Base-by-base conservation (phyloP, 1,140 invertebrate species). In the Pemphigus obesinymphae region DNA sequence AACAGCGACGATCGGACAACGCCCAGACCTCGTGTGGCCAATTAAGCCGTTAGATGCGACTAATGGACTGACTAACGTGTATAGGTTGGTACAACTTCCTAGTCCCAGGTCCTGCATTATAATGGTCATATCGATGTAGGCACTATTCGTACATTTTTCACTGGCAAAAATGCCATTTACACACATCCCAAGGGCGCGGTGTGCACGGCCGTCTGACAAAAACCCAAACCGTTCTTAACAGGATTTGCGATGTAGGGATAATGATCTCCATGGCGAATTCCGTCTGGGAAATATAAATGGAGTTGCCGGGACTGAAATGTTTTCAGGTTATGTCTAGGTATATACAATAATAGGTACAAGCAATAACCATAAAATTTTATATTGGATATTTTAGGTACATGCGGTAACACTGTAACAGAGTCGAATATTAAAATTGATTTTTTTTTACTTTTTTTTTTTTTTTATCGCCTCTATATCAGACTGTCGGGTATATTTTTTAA, bases 1-100 rank as follows among this genome's bases (percentile, higher is more conserved):
- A 15, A 29, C 40, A 45, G 40, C 4, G 37, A 10, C 37, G 37
- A n/a, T n/a, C n/a, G 34, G 66, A 43, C 66, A 15, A 70, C 68
- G 68, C 40, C 68, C 68, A 26, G 11, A 45, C 23, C 37, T 34
- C 37, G 26, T 40, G 50, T 40, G 17, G 34, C 75, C 50, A 58
- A 78, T 78, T 58, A 43, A 78, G 50, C 20, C 48, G 8, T 78
- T 78, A 58, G 40, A 78, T 23, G 13, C 75, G 11, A 34, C 48
- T 76, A 76, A 76, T 55, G 73, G 31, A n/a, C 73, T 26, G 45
- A 76, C 37, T 78, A 37, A 78, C n/a, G 75, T 37, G 53, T 8
- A 23, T 15, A 45, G 11, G 6, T 2, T 13, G 20, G 15, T 34
- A 48, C 26, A 20, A 17, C 29, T 50, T 37, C 73, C n/a, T n/a